Base-by-base conservation (phyloP, 2,113 vertebrate genomes). In the Sander vitreus region DNA sequence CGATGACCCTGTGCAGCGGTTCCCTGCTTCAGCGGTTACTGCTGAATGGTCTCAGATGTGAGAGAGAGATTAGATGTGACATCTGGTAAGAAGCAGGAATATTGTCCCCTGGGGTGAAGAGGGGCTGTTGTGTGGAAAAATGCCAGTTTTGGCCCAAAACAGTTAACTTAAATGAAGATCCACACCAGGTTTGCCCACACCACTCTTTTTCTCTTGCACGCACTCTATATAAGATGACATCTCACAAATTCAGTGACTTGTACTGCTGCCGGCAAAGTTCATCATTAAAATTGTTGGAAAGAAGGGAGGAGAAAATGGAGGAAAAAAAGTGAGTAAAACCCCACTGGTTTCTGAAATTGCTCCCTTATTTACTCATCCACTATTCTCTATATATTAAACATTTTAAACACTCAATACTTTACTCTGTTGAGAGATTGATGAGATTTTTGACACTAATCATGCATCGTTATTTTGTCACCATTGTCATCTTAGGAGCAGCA, bases 201-300 rank as follows among this genome's bases (percentile, higher is more conserved):
- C 14, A 23, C 57, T 64, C 16, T 19, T 39, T 33, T 57, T 21
- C 5, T 72, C 8, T 47, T 33, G 1, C 70, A 55, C 63, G 55
- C 54, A 4, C 3, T 77, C 84, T 48, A 36, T 60, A 73, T 66
- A 51, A 77, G 77, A 84, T 67, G 45, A 72, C 76, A 53, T 80
- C 62, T 87, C 78, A 71, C 87, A 85, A 78, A 89, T 83, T 85
- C 85, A 75, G 58, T 64, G 68, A 65, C 66, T 73, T 79, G 77
- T 72, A 53, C 86, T 58, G 81, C 91, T 84, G 69, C 68, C 0
- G 27, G 78, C 71, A 23, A 33, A 45, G 30, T 77, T 85, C 74
- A 55, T 90, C 65, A 77, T 84, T 87, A 59, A 90, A 90, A 90
- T 87, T 86, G 84, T 79, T 66, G 45, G 43, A 78, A 39, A 60